phyloP scores from a whole-genome alignment of 2,888 invertebrate species.

The Patella pellucida region DNA sequence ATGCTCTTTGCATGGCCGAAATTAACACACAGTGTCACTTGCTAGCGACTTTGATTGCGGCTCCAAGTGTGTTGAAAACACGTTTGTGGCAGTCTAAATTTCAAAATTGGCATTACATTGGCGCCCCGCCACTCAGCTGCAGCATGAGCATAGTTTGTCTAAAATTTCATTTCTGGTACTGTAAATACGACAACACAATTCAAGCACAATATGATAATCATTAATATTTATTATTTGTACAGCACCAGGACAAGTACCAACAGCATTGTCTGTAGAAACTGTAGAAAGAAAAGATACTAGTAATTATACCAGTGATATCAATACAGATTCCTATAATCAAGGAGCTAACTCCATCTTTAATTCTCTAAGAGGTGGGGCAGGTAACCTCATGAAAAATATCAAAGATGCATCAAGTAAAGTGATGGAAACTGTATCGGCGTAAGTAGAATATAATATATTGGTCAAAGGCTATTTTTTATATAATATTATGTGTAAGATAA shows the following conservation, averaged over 20 bases:
- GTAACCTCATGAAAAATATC: slow-evolving; percentile 91
- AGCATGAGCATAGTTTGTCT: no score
- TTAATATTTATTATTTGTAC: neutral
- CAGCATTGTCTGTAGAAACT: slow-evolving; percentile 14
- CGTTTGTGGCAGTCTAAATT: no score
- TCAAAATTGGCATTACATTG: no score
- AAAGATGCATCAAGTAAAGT: slow-evolving; percentile 97
- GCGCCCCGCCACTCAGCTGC: no score
- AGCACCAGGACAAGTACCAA: slow-evolving; percentile 1
- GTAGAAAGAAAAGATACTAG: no score
- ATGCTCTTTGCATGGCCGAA: no score
- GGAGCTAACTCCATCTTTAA: slow-evolving; percentile 75
- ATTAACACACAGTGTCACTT: no score
- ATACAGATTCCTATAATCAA: slow-evolving; percentile 9
- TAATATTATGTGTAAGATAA: no score
- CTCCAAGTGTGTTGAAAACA: no score
- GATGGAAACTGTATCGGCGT: slow-evolving; percentile 86
- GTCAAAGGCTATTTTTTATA: no score
- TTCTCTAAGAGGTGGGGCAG: slow-evolving; percentile 91
- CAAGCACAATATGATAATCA: slow-evolving; percentile 13
- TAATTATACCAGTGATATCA: no score
- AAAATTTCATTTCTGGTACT: slow-evolving; percentile 12
- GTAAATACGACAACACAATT: slow-evolving; percentile 23
- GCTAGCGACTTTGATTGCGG: no score
- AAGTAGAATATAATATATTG: slow-evolving; percentile 39